These are phyloP conservation scores for Anthopleura sola DNA, from an alignment of 64 coral and sea anemone genomes.

Conservation along the genomic window DNA sequence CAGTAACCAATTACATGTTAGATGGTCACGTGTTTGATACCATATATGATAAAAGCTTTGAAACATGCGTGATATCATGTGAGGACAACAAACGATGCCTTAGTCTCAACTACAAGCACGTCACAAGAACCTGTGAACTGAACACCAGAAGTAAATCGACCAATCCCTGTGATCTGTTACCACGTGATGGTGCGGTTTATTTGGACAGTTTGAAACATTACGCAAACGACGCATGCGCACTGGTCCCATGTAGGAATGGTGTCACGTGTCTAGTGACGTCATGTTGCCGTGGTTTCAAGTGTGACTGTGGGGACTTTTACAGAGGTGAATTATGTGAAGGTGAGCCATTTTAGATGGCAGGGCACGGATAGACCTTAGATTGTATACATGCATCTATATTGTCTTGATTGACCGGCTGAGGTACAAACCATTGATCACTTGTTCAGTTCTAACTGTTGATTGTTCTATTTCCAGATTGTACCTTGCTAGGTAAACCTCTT, in stretches of 20 bases:
- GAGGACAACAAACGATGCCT: conserved; percentile 46
- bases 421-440: too few relatives aligned
- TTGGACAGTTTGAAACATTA: conserved; percentile 36
- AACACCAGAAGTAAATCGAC: conserved; percentile 19
- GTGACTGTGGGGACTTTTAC: conserved; percentile 20
- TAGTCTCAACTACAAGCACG: conserved; percentile 63
- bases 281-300: conserved; percentile 25
- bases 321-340: conserved; percentile 23
- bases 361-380: too few relatives aligned
- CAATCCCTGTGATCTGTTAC: background rate
- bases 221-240: conserved; percentile 27
- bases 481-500: background rate
- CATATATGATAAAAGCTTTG: conserved; percentile 53
- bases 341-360: too few relatives aligned
- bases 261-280: conserved; percentile 20
- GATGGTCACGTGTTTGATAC: conserved; percentile 25
- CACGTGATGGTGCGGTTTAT: background rate
- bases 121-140: conserved; percentile 10
- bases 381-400: too few relatives aligned
- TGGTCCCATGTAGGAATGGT: conserved; percentile 28
- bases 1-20: conserved; percentile 47
- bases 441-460: background rate
- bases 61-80: conserved; percentile 45
- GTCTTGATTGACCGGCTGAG: too few relatives aligned
- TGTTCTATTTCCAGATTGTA: background rate